Percentiles rank a stretch among this genome's conserved stretches.
Conservation (phyloP, 2,797 vertebrate species). For the Malacoctenus gilli region DNA sequence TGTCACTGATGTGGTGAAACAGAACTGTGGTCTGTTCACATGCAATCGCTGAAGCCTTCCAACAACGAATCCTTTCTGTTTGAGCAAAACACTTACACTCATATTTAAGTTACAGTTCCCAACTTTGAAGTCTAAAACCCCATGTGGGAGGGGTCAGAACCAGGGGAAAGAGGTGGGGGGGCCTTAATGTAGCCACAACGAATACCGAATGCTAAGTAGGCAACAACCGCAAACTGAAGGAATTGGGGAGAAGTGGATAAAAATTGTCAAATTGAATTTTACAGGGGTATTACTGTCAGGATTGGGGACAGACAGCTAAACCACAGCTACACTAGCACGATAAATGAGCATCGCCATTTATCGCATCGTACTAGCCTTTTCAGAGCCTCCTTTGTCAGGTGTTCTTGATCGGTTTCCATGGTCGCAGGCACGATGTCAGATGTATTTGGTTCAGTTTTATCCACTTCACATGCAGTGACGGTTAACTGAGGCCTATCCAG, state of each 20-base stretch:
- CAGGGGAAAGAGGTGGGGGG: too few relatives aligned
- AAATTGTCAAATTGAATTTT: too few relatives aligned
- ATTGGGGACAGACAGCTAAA: background rate
- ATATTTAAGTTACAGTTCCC: too few relatives aligned
- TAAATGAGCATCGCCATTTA: constrained; percentile 86
- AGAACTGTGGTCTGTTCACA: background rate
- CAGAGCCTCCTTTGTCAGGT: constrained; percentile 67
- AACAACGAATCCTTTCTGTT: too few relatives aligned
- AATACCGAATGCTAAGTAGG: too few relatives aligned
- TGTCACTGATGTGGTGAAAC: constrained; percentile 29
- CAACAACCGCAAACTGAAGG: too few relatives aligned
- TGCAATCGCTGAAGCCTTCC: background rate
- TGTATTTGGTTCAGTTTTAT: constrained; percentile 34
- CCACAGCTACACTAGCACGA: constrained; percentile 72
- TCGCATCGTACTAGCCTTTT: constrained; percentile 93
- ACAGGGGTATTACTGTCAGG: too few relatives aligned
- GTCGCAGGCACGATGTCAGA: constrained; percentile 33
- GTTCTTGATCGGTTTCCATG: constrained; percentile 55
- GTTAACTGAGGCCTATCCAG: constrained; percentile 51
- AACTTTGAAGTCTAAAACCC: too few relatives aligned
- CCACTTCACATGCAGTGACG: constrained; percentile 38
- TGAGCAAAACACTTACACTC: too few relatives aligned
- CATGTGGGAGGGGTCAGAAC: too few relatives aligned
- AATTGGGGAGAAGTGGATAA: too few relatives aligned
- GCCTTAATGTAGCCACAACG: too few relatives aligned